phyloP scores from a whole-genome alignment of 2,888 invertebrate species.

The Oeneis ivallda region DNA sequence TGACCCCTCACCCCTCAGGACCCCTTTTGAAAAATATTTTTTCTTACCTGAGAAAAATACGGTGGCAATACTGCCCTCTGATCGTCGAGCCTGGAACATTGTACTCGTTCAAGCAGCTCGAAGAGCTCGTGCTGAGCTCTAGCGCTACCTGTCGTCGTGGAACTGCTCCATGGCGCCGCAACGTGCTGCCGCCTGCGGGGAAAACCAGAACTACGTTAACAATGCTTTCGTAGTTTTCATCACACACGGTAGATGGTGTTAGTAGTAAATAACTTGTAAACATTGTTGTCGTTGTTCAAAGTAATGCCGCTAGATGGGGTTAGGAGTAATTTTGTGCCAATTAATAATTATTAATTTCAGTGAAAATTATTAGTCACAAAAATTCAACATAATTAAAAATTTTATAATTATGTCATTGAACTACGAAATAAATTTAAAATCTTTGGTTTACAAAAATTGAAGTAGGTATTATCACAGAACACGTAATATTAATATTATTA shows the following conservation, averaged over 20 bases:
- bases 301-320: background rate
- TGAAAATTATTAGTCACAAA: too few species aligned
- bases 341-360: too few species aligned
- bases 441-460: too few species aligned
- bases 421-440: too few species aligned
- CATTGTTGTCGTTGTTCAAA: background rate
- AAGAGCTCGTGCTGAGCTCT: slow-evolving; percentile 90
- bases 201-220: slow-evolving; percentile 45
- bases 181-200: slow-evolving; percentile 85
- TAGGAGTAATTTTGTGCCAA: background rate
- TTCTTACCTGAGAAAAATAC: slow-evolving; percentile 91
- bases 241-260: slow-evolving; percentile 47
- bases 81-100: slow-evolving; percentile 97
- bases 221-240: slow-evolving; percentile 1
- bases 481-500: too few species aligned
- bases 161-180: slow-evolving; percentile 79
- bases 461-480: too few species aligned
- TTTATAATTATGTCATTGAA: too few species aligned
- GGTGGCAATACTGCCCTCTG: slow-evolving; percentile 97
- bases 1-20: too few species aligned
- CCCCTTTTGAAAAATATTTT: slow-evolving; percentile 11
- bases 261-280: background rate
- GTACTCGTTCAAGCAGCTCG: slow-evolving; percentile 95
- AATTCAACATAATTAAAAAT: too few species aligned
- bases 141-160: slow-evolving; percentile 78